A percentile compares a stretch with the other conserved stretches of the same genome.
Evolutionary conservation across 2,888 invertebrate species (phyloP).

Genomic region (Callosobruchus maculatus): DNA sequence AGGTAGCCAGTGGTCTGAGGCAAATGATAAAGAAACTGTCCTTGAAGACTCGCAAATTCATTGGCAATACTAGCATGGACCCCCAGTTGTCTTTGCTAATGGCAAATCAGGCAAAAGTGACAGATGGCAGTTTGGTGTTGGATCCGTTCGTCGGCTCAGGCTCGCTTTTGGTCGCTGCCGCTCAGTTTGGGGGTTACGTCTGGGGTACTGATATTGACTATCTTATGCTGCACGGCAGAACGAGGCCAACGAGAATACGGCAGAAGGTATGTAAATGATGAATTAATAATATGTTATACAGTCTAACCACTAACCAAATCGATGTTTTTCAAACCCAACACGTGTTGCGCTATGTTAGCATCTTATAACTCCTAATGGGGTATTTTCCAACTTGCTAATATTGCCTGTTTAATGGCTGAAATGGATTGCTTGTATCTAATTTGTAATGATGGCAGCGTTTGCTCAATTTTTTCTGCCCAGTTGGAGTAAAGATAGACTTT

Average conservation of each 20-base stretch:
- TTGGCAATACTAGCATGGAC: constrained; percentile 99
- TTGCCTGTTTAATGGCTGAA: too few species aligned
- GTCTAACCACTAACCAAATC: too few species aligned
- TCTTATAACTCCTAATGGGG: too few species aligned
- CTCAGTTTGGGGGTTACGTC: constrained; percentile 83
- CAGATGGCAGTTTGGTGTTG: constrained; percentile 68
- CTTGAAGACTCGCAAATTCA: constrained; percentile 87
- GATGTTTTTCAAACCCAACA: too few species aligned
- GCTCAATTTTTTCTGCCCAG: too few species aligned
- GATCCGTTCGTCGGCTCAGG: constrained; percentile 93
- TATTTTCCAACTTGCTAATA: too few species aligned
- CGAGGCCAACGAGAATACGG: constrained; percentile 73
- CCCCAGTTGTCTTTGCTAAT: constrained; percentile 89
- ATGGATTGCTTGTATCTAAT: too few species aligned
- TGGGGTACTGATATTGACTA: constrained; percentile 93
- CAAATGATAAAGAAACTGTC: constrained; percentile 76
- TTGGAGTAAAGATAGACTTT: too few species aligned
- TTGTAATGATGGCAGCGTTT: too few species aligned
- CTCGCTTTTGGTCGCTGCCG: constrained; percentile 81
- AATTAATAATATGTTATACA: neutral
- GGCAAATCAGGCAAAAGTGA: constrained; percentile 88
- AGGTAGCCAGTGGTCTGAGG: constrained; percentile 84
- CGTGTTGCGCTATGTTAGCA: too few species aligned
- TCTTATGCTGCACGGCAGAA: constrained; percentile 85
- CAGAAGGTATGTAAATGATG: constrained; percentile 57